These are phyloP conservation scores for Oscheius sp. DNA, from an alignment of 2,888 invertebrate species.

Conservation along the genomic window DNA sequence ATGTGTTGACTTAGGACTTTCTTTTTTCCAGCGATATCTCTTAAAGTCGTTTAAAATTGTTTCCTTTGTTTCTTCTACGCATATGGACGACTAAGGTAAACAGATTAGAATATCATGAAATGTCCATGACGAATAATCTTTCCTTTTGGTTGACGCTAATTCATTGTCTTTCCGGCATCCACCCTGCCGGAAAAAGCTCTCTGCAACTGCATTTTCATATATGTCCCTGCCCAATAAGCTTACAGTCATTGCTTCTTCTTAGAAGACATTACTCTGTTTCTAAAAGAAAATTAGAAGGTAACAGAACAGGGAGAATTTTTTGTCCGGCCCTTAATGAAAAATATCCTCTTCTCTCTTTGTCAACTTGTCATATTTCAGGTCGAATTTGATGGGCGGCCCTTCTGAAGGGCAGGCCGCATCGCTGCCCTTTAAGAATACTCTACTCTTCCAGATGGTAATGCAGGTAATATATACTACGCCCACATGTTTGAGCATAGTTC, in stretches of 20 bases:
- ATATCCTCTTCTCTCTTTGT: too few species aligned
- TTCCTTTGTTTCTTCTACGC: too few species aligned
- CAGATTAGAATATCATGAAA: too few species aligned
- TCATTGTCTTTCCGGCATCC: slow-evolving; percentile 31
- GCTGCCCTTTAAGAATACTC: slow-evolving; percentile 47
- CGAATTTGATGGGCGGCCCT: slow-evolving; percentile 25
- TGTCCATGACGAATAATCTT: slow-evolving; percentile 15
- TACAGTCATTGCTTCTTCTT: slow-evolving; percentile 13
- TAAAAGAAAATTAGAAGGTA: too few species aligned
- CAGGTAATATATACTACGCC: slow-evolving; percentile 37
- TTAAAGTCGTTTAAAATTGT: too few species aligned
- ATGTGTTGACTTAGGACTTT: too few species aligned
- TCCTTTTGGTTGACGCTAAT: slow-evolving; percentile 26
- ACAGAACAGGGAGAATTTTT: too few species aligned
- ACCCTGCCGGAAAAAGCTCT: slow-evolving; percentile 27
- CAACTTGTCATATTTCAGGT: too few species aligned
- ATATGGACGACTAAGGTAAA: too few species aligned
- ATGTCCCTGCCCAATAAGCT: neutral
- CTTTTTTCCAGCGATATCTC: too few species aligned
- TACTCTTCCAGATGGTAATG: slow-evolving; percentile 54
- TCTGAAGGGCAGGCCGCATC: slow-evolving; percentile 32
- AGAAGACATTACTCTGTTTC: too few species aligned
- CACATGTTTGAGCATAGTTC: neutral
- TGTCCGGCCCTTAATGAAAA: too few species aligned
- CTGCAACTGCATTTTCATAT: slow-evolving; percentile 21